Percentiles rank a stretch among this genome's conserved stretches.
Evolutionary conservation across 2,888 invertebrate genomes (phyloP).

Genomic region (Metacarcinus magister): DNA sequence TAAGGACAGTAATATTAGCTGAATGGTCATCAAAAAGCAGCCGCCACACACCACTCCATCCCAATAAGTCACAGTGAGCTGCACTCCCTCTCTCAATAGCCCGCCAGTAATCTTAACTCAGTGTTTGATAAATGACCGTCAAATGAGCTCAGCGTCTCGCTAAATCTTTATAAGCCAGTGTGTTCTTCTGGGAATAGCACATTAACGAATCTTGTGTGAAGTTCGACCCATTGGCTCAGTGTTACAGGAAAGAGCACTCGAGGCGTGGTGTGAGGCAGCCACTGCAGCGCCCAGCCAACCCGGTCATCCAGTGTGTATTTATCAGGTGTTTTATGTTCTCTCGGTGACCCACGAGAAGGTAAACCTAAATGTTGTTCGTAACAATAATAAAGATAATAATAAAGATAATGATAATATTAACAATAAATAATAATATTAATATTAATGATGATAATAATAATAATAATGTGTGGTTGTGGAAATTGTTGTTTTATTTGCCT

Average conservation of each 20-base stretch:
- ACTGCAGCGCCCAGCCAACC: neutral
- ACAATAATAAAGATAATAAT: neutral
- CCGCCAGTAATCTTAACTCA: neutral
- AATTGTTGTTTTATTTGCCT: neutral
- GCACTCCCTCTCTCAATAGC: neutral
- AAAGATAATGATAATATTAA: neutral
- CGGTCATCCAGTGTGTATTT: neutral
- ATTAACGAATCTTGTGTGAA: neutral
- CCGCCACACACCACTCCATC: neutral
- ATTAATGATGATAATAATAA: neutral
- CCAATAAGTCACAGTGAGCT: neutral
- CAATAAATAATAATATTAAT: neutral
- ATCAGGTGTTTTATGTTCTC: constrained; percentile 26
- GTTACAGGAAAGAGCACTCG: neutral
- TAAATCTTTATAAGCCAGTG: neutral
- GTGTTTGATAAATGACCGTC: neutral
- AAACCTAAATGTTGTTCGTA: constrained; percentile 45
- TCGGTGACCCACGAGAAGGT: neutral
- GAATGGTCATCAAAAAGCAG: neutral
- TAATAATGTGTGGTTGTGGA: constrained; percentile 36
- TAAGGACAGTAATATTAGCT: neutral
- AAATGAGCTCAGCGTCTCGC: neutral
- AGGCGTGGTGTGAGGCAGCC: neutral
- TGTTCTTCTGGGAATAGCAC: neutral
- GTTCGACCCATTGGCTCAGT: neutral